Evolutionary conservation across 2,888 invertebrate species (phyloP).

Genomic region (Epsilonema sp.): DNA sequence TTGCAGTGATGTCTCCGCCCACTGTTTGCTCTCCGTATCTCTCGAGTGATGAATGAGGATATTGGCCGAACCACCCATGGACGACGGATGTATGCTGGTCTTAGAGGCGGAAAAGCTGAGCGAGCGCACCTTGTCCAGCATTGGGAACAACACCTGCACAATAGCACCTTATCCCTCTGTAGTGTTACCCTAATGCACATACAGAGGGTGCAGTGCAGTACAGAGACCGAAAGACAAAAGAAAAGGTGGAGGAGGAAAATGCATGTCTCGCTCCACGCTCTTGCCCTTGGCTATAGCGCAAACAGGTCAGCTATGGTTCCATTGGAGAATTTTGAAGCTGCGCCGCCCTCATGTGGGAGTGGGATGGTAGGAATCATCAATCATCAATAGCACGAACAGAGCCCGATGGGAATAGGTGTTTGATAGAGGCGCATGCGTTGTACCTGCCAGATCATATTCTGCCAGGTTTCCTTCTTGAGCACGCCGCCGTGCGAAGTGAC

Average conservation of each 20-base stretch:
- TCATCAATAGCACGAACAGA: too few species aligned
- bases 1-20: slow-evolving; percentile 84
- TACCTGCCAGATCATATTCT: slow-evolving; percentile 70
- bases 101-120: slow-evolving; percentile 4
- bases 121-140: slow-evolving; percentile 67
- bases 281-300: too few species aligned
- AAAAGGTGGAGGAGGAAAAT: too few species aligned
- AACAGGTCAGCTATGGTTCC: too few species aligned
- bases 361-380: too few species aligned
- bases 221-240: neutral
- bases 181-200: slow-evolving; percentile 7
- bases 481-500: slow-evolving; percentile 82
- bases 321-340: too few species aligned
- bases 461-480: slow-evolving; percentile 70
- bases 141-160: slow-evolving; percentile 60
- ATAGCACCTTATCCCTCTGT: too few species aligned
- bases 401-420: too few species aligned
- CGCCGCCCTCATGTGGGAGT: too few species aligned
- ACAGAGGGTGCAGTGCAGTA: neutral
- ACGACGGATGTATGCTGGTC: neutral
- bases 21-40: slow-evolving; percentile 95
- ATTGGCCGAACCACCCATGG: slow-evolving; percentile 46
- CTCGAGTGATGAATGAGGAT: slow-evolving; percentile 92
- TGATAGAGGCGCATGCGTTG: too few species aligned
- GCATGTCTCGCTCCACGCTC: too few species aligned